Evolutionary conservation across 2,113 vertebrate genomes (phyloP).

Genomic region (Monopterus albus): DNA sequence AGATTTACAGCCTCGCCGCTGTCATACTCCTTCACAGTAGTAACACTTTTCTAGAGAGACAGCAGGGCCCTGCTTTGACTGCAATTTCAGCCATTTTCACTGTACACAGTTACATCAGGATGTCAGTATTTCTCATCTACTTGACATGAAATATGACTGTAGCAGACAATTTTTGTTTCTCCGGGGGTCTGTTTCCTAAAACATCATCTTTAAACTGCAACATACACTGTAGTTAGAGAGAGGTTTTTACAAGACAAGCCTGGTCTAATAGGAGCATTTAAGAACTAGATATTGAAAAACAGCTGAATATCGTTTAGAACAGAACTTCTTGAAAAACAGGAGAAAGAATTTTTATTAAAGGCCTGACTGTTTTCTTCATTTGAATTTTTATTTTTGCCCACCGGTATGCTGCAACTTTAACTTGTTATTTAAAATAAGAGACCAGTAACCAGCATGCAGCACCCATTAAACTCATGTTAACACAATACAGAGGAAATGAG

Average conservation of each 20-base stretch:
- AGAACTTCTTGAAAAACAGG: no score
- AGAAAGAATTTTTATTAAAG: no score
- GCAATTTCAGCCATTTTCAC: conserved; percentile 25
- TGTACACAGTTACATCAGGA: conserved; percentile 6
- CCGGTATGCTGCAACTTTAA: no score
- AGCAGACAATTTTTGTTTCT: background rate
- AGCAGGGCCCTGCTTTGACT: background rate
- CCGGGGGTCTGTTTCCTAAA: no score
- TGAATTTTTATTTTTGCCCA: no score
- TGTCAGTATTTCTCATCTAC: background rate
- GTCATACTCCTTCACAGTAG: conserved; percentile 46
- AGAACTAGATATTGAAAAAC: no score
- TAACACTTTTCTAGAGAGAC: conserved; percentile 28
- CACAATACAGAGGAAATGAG: background rate
- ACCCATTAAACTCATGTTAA: background rate
- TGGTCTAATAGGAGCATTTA: no score
- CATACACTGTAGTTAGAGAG: background rate
- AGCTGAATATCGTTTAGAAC: no score
- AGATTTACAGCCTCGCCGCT: conserved; percentile 71
- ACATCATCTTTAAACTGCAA: no score
- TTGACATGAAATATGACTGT: background rate
- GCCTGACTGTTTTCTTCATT: no score
- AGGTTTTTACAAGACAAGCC: background rate
- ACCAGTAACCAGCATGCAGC: background rate
- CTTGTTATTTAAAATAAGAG: no score